Conservation (phyloP, 2,888 invertebrate genomes). For the Ditula angustiorana region DNA sequence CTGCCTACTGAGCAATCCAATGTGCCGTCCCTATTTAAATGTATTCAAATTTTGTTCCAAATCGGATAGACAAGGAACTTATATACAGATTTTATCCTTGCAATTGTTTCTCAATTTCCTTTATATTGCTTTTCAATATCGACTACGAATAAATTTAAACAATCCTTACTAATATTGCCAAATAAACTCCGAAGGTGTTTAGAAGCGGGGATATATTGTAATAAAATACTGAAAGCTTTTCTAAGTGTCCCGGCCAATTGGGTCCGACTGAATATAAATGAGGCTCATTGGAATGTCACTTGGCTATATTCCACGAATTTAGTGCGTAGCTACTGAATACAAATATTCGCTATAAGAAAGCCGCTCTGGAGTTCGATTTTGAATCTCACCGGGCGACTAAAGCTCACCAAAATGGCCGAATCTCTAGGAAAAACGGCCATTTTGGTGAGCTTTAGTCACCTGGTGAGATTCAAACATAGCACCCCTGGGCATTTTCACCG, state of each 20-base stretch:
- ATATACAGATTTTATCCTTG: slow-evolving; percentile 1
- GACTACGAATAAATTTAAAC: slow-evolving; percentile 10
- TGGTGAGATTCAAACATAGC: too few species aligned
- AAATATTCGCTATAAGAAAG: neutral
- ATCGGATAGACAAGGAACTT: neutral
- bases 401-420: too few species aligned
- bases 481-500: too few species aligned
- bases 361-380: too few species aligned
- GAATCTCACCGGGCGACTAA: too few species aligned
- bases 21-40: neutral
- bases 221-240: slow-evolving; percentile 30
- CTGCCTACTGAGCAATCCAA: too few species aligned
- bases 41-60: slow-evolving; percentile 4
- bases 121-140: slow-evolving; percentile 16
- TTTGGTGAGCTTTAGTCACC: too few species aligned
- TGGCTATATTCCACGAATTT: slow-evolving; percentile 19
- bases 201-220: neutral
- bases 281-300: slow-evolving; percentile 24
- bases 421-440: too few species aligned
- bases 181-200: slow-evolving; percentile 1
- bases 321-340: slow-evolving; percentile 18
- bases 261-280: slow-evolving; percentile 29
- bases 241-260: slow-evolving; percentile 22
- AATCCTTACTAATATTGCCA: neutral
- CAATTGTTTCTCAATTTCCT: slow-evolving; percentile 4